These are phyloP conservation scores for Drosophila nr. perissopoda DNA, from an alignment of 2,888 invertebrate species.

Conservation along the genomic window DNA sequence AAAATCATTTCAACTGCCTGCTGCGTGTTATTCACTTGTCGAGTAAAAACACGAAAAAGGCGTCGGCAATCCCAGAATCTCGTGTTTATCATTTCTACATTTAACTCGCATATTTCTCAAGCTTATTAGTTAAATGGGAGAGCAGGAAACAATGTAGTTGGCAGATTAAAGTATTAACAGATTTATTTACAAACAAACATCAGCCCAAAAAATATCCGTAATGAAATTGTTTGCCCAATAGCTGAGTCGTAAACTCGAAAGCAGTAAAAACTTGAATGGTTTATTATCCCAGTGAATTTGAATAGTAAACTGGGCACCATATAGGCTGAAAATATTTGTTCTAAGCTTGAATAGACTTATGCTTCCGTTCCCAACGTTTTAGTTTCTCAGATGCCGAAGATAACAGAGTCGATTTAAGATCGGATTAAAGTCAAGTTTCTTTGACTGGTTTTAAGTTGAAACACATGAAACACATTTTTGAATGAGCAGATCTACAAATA, in stretches of 20 bases:
- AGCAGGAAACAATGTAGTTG: neutral
- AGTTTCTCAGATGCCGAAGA: neutral
- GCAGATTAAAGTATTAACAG: constrained; percentile 5
- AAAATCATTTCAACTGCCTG: constrained; percentile 38
- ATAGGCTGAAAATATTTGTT: constrained; percentile 8
- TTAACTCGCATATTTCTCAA: neutral
- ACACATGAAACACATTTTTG: neutral
- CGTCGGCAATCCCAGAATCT: constrained; percentile 58
- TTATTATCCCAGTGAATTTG: constrained; percentile 38
- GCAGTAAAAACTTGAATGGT: constrained; percentile 51
- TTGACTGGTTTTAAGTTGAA: neutral
- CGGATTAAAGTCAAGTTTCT: constrained; percentile 4
- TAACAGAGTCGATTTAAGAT: constrained; percentile 16
- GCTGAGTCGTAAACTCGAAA: constrained; percentile 59
- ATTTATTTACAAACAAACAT: constrained; percentile 41
- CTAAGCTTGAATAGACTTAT: neutral
- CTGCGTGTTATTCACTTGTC: constrained; percentile 8
- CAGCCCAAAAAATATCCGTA: constrained; percentile 34
- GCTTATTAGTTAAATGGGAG: neutral
- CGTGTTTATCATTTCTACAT: neutral
- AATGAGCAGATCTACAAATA: neutral
- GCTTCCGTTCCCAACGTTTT: constrained; percentile 20
- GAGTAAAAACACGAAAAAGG: constrained; percentile 31
- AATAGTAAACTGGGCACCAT: constrained; percentile 22
- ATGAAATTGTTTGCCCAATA: constrained; percentile 50